Evolutionary conservation across 2,797 vertebrate species (phyloP), one percentile per base, ranked within the genome.

Genomic region (Crax fasciolata): DNA sequence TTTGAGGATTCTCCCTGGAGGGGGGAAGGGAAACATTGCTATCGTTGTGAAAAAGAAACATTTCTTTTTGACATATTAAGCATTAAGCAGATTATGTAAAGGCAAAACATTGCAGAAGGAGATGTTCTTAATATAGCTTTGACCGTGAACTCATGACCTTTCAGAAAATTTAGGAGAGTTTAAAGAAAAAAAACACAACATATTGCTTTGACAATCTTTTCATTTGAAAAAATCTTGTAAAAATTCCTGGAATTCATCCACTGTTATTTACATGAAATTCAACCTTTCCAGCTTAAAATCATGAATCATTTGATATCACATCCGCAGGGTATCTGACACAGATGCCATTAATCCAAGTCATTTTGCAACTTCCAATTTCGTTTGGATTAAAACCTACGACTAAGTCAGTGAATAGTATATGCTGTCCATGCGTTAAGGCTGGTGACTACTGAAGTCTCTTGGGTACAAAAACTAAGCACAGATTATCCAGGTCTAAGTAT

Each of bases 371-470:
- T 97, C 94, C 96, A 94, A 73, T 97, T 97, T 96, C 90, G 95
- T 95, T 95, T 94, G 96, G 96, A 97, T 98, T 97, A 98, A 98
- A 97, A 97, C 91, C 84, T 96, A 96, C 94, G 94, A 87, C 93
- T 97, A 97, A 98, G 94, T 96, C 96, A 95, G 86, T 92, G 93
- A 97, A 92, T 90, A 96, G 96, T 94, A 97, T 94, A 91, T 89
- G 93, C 94, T 96, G 91, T 96, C 97, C 94, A 96, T 93, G 96
- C 59, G 2, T 98, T 98, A 98, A 98, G 96, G 96, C 97, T 97
- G 96, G 95, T 96, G 97, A 97, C 95, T 89, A 89, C 87, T 96
- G 58, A 97, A 96, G 96, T 98, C 96, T 97, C 94, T 96, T 89
- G 96, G 84, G 92, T 89, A 97, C 94, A 91, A 88, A 96, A 95